Evolutionary conservation across 2,113 vertebrate genomes (phyloP).

Genomic region (Tangachromis dhanisi): DNA sequence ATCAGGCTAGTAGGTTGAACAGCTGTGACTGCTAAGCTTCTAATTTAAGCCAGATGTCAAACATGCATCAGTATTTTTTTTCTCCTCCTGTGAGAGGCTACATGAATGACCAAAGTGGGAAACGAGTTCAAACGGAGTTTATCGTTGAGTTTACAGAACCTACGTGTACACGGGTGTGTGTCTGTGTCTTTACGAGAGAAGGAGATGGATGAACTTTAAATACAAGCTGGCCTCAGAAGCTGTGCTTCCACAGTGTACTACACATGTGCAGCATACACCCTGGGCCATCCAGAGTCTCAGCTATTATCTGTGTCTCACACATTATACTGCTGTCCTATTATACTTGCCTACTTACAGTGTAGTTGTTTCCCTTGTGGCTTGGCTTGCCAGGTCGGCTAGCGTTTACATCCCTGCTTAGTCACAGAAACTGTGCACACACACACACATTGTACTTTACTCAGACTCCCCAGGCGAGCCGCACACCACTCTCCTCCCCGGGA

Average conservation of each 20-base stretch:
- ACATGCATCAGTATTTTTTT: background rate
- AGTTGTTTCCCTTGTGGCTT: slow-evolving; percentile 33
- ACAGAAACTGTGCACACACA: background rate
- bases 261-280: background rate
- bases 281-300: slow-evolving; percentile 17
- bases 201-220: background rate
- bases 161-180: background rate
- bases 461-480: background rate
- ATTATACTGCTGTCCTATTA: slow-evolving; percentile 10
- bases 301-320: slow-evolving; percentile 45
- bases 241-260: background rate
- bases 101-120: background rate
- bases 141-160: background rate
- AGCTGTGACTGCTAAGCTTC: slow-evolving; percentile 21
- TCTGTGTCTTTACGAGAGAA: background rate
- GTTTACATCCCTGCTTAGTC: background rate
- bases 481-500: background rate
- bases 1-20: slow-evolving; percentile 24
- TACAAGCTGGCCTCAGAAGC: background rate
- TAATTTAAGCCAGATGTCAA: slow-evolving; percentile 5
- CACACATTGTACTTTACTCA: background rate
- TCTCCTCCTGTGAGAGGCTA: background rate
- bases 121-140: slow-evolving; percentile 4
- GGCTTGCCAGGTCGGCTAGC: background rate
- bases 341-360: background rate